Base-by-base conservation (phyloP, 2,888 invertebrate species). In the Megastigmus dorsalis region DNA sequence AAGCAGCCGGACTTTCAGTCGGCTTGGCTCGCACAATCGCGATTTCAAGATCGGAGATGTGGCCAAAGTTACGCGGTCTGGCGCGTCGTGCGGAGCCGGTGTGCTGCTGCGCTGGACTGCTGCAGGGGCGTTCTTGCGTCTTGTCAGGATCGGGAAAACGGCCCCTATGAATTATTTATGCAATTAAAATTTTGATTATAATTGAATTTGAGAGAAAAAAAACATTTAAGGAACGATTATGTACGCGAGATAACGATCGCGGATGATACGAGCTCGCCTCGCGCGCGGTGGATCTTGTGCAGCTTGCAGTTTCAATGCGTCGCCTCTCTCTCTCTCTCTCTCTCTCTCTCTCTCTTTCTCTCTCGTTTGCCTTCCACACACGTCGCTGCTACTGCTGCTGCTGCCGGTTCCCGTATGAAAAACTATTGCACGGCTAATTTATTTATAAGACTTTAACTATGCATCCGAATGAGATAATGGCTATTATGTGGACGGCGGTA, bases 161-260 rank as follows among this genome's bases (percentile, higher is more conserved):
- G 33, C 41, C 43, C 48, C n/a, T n/a, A 72, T 72, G 71, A 72
- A 72, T 72, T 72, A 72, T 72, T 72, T 65, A 72, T 72, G 71
- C 71, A 72, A 72, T 72, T 72, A 72, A 72, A 72, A 59, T 72
- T 72, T 72, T 65, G 57, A 65, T 65, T 65, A 65, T 71, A 72
- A 72, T 72, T 72, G 65, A 65, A 72, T 72, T 72, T 72, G 65
- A 65, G 33, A 41, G 48, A 55, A 55, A 59, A 62, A 65, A 45
- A 66, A 63, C 57, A 50, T 72, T 72, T 72, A 72, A 59, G 57
- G 30, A 59, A 59, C 59, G 50, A 72, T 72, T 72, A 72, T 23
- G 41, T 59, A 18, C 50, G 62, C 23, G 45, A 20, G 71, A 72
- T 72, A 65, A 41, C 28, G 18, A 72, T 72, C 65, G 72, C 59